Conservation (phyloP, 2,888 invertebrate genomes). For the Apamea monoglypha region DNA sequence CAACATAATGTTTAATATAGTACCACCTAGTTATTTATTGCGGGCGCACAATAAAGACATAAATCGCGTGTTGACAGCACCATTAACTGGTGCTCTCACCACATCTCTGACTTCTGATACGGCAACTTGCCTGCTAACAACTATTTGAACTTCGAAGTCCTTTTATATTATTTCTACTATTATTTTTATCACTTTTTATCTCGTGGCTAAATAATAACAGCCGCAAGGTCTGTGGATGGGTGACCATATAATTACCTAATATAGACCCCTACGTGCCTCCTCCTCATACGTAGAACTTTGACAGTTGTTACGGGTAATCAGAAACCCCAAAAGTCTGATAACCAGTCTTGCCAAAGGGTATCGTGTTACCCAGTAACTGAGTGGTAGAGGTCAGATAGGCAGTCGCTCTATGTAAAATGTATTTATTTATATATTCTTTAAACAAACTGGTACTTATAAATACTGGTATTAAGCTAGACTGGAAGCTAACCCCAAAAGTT, state of each 20-base stretch:
- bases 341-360: background rate
- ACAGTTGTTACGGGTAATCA: background rate
- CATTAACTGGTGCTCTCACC: constrained; percentile 70
- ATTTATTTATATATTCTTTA: too few species aligned
- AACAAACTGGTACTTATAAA: too few species aligned
- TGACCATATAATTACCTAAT: background rate
- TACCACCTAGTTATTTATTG: constrained; percentile 77
- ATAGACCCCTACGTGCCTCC: too few species aligned
- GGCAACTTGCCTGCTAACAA: constrained; percentile 38
- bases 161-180: constrained; percentile 8
- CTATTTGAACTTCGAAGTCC: constrained; percentile 3
- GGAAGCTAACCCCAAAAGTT: background rate
- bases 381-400: background rate
- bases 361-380: background rate
- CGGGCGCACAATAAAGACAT: constrained; percentile 74
- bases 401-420: background rate
- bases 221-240: background rate
- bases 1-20: constrained; percentile 68
- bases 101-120: constrained; percentile 49
- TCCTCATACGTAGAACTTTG: background rate
- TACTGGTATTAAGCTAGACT: background rate
- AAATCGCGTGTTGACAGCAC: constrained; percentile 77
- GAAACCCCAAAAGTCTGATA: background rate
- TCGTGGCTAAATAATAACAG: background rate
- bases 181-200: background rate